Percentiles rank a stretch among this genome's conserved stretches.
Evolutionary conservation across 2,888 invertebrate species (phyloP).

Genomic region (Epiblema foenella): DNA sequence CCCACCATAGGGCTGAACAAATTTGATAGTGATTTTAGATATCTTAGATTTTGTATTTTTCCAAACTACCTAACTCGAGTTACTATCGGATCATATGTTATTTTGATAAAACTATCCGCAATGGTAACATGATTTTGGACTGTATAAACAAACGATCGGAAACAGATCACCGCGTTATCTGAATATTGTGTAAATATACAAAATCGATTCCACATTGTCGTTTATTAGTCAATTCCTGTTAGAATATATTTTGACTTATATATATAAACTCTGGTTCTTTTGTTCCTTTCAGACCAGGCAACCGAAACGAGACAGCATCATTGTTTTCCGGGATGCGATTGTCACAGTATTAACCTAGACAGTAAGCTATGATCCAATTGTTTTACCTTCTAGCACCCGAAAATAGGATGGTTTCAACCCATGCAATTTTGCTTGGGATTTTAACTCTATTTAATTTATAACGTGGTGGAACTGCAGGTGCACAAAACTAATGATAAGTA

Average conservation of each 20-base stretch:
- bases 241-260: neutral
- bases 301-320: constrained; percentile 48
- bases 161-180: neutral
- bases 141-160: neutral
- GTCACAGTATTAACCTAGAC: constrained; percentile 56
- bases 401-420: no score
- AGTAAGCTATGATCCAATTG: constrained; percentile 52
- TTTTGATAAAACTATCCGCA: no score
- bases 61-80: neutral
- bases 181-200: no score
- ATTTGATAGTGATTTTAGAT: no score
- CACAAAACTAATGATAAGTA: no score
- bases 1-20: no score
- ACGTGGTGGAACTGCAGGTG: no score
- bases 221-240: neutral
- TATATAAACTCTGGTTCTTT: neutral
- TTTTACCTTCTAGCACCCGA: no score
- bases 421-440: no score
- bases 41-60: neutral
- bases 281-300: constrained; percentile 1
- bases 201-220: neutral
- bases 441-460: no score
- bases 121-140: no score
- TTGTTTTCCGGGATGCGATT: constrained; percentile 67
- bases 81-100: no score